Evolutionary conservation across 2,888 invertebrate species (phyloP).

Genomic region (Heliconius ethilla): DNA sequence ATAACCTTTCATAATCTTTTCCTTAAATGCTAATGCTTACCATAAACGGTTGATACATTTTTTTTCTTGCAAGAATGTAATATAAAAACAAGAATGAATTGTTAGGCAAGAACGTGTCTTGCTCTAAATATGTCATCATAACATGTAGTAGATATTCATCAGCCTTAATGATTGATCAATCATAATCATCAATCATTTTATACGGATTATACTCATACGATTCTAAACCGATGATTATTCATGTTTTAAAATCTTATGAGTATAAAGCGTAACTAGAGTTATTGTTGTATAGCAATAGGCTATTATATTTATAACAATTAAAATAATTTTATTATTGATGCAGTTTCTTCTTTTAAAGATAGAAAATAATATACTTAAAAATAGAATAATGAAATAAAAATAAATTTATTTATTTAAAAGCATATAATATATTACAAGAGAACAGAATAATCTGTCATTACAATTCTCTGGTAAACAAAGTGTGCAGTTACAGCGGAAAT

Average conservation of each 20-base stretch:
- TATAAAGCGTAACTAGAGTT: not conserved
- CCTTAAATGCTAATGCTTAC: not conserved
- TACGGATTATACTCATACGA: not conserved
- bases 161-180: constrained; percentile 26
- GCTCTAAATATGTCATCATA: constrained; percentile 30
- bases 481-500: too few species aligned
- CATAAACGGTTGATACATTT: not conserved
- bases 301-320: constrained; percentile 1
- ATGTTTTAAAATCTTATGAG: not conserved
- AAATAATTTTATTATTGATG: not conserved
- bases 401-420: too few species aligned
- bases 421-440: too few species aligned
- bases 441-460: too few species aligned
- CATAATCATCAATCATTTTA: not conserved
- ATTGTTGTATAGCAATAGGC: not conserved
- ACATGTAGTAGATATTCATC: constrained; percentile 15
- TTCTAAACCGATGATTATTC: constrained; percentile 7
- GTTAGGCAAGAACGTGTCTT: constrained; percentile 2
- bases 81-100: not conserved
- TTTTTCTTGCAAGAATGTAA: not conserved
- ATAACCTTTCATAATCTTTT: not conserved
- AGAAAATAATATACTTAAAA: too few species aligned
- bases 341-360: not conserved
- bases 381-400: too few species aligned
- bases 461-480: too few species aligned